Conservation (phyloP, 2,888 invertebrate genomes). For the Pandemis cinnamomeana region DNA sequence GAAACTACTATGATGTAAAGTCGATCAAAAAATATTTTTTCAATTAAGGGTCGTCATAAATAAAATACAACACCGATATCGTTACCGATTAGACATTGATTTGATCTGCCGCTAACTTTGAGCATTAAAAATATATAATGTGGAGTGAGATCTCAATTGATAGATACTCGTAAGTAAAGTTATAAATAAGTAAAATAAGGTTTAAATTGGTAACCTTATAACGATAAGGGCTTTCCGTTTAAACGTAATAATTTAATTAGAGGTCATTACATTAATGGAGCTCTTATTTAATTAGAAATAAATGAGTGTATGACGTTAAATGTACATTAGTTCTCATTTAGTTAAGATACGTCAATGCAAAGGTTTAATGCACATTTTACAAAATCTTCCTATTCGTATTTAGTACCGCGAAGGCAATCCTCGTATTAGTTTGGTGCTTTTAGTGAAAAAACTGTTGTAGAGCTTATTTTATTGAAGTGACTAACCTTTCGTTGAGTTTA, state of each 20-base stretch:
- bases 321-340: neutral
- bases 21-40: too few relatives aligned
- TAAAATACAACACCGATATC: too few relatives aligned
- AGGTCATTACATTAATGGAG: neutral
- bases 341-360: neutral
- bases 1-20: too few relatives aligned
- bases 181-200: too few relatives aligned
- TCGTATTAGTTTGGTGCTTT: neutral
- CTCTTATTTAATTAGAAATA: neutral
- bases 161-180: too few relatives aligned
- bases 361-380: neutral
- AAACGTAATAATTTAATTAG: neutral
- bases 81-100: too few relatives aligned
- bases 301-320: neutral
- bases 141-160: too few relatives aligned
- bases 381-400: constrained; percentile 8
- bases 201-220: too few relatives aligned
- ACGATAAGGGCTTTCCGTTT: too few relatives aligned
- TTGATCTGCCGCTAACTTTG: too few relatives aligned
- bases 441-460: neutral
- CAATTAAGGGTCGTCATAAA: too few relatives aligned
- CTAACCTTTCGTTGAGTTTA: neutral
- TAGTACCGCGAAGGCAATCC: neutral
- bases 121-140: too few relatives aligned
- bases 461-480: neutral